A percentile compares a stretch with the other conserved stretches of the same genome.
Evolutionary conservation across 1,140 invertebrate species (phyloP).

Genomic region (Microplitis mediator): DNA sequence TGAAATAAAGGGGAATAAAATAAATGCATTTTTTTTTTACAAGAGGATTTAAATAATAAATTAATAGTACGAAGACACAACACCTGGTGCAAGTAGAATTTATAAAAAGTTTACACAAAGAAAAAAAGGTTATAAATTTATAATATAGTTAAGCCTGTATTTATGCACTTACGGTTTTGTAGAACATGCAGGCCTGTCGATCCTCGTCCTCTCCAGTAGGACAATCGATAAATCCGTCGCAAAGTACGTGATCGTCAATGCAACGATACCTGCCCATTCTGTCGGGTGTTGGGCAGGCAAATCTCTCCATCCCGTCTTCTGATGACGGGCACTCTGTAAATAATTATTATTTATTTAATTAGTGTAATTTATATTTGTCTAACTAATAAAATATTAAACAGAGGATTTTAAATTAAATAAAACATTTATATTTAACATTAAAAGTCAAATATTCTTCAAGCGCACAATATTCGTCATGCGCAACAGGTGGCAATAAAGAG

Average conservation of each 20-base stretch:
- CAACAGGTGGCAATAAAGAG: conserved; percentile 17
- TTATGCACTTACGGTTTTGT: conserved; percentile 84
- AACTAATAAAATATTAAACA: no score
- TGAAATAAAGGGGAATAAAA: background rate
- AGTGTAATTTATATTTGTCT: background rate
- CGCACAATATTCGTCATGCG: conserved; percentile 12
- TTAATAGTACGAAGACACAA: no score
- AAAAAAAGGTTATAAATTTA: no score
- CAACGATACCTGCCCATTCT: conserved; percentile 88
- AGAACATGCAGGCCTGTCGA: conserved; percentile 93
- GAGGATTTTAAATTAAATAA: no score
- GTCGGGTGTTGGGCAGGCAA: conserved; percentile 91
- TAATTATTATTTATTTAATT: conserved; percentile 24
- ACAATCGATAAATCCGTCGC: conserved; percentile 94
- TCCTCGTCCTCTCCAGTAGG: conserved; percentile 92
- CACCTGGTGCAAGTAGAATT: no score
- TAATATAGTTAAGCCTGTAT: no score
- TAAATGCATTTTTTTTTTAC: background rate
- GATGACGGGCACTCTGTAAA: conserved; percentile 88
- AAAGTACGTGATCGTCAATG: conserved; percentile 94
- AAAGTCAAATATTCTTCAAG: background rate
- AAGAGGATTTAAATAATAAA: no score
- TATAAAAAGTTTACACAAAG: no score
- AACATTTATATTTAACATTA: background rate
- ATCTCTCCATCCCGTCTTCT: conserved; percentile 91